A percentile compares a stretch with the other conserved stretches of the same genome.
These are phyloP conservation scores for Nebria ingens DNA, from an alignment of 1,140 invertebrate species.

Conservation along the genomic window DNA sequence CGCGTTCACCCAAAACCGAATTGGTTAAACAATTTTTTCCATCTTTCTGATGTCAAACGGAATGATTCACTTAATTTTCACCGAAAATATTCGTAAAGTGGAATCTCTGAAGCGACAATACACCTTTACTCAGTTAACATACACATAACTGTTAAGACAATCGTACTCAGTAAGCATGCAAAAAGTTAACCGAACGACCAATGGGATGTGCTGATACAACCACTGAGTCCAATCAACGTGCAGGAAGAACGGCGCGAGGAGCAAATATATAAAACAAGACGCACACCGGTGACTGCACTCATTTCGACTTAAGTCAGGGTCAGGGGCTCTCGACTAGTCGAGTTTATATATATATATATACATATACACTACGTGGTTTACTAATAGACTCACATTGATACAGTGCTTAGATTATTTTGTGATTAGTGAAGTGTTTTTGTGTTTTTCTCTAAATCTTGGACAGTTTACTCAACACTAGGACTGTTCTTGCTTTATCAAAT, in stretches of 20 bases:
- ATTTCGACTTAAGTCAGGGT: constrained; percentile 2
- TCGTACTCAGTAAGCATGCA: neutral
- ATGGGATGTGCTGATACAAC: neutral
- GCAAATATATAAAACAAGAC: constrained; percentile 1
- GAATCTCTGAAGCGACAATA: constrained; percentile 3
- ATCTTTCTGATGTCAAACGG: neutral
- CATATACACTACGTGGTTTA: too few species aligned
- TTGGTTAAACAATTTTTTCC: neutral
- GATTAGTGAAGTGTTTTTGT: too few species aligned
- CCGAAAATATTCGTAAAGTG: neutral
- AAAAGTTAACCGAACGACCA: neutral
- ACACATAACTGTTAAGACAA: neutral
- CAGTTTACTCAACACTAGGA: too few species aligned
- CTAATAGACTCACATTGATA: too few species aligned
- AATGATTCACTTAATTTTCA: constrained; percentile 6
- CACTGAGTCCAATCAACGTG: neutral
- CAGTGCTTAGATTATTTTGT: too few species aligned
- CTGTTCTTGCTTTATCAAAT: too few species aligned
- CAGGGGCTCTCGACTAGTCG: neutral
- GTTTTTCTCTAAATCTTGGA: too few species aligned
- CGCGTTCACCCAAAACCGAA: neutral
- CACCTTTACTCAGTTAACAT: neutral
- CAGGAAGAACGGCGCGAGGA: neutral
- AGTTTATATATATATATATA: too few species aligned
- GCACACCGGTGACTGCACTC: neutral